Conservation (phyloP, 2,888 invertebrate genomes). For the Dasysyrphus tricinctus region DNA sequence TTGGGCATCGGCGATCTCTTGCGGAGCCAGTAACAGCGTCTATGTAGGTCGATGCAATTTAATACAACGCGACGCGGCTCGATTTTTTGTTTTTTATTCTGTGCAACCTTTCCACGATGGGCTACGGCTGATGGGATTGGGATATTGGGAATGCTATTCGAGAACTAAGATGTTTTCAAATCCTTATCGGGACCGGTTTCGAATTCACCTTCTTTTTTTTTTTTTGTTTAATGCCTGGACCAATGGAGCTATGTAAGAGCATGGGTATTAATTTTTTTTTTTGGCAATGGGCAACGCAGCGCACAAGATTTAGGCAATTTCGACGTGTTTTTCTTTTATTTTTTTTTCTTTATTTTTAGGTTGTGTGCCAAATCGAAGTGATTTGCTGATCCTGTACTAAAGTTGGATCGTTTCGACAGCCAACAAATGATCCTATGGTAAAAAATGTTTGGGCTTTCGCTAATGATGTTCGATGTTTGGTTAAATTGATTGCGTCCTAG, state of each 20-base stretch:
- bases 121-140: conserved; percentile 1
- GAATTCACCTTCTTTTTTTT: conserved; percentile 14
- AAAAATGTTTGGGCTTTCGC: conserved; percentile 53
- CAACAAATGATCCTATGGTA: conserved; percentile 34
- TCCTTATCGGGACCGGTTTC: conserved; percentile 73
- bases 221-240: conserved; percentile 6
- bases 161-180: conserved; percentile 75
- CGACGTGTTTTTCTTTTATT: conserved; percentile 30
- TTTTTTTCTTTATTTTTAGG: conserved; percentile 38
- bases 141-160: conserved; percentile 61
- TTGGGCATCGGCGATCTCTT: conserved; percentile 59
- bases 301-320: conserved; percentile 43
- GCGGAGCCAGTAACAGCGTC: conserved; percentile 64
- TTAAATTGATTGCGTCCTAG: conserved; percentile 74
- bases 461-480: conserved; percentile 66
- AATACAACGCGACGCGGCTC: conserved; percentile 77
- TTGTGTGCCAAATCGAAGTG: conserved; percentile 61
- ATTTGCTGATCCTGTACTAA: conserved; percentile 53
- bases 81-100: conserved; percentile 56
- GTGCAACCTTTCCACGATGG: conserved; percentile 11
- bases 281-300: conserved; percentile 37
- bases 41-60: conserved; percentile 83
- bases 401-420: conserved; percentile 30
- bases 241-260: conserved; percentile 55
- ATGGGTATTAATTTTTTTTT: conserved; percentile 46